Base-by-base conservation (phyloP, 2,113 vertebrate genomes). In the Pseudonaja textilis region DNA sequence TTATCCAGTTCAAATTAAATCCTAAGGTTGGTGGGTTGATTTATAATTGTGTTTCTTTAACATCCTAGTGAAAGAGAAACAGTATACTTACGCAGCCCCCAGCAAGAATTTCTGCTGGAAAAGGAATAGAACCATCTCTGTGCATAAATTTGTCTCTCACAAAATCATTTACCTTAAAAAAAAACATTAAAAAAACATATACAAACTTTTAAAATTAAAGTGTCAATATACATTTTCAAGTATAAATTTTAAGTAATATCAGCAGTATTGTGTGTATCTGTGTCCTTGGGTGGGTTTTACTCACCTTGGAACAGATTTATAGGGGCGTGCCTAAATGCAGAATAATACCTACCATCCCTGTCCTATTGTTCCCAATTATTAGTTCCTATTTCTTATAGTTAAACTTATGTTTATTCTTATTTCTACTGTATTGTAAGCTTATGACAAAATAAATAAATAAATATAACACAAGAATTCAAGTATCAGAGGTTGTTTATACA, bases 91-190 rank as follows among this genome's bases (percentile, higher is more conserved):
- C 99, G 94, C 98, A 99, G 97, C 97, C 98, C 64, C 98, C 98
- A 4, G 98, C 97, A 87, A 99, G 96, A 93, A 99, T 98, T 96
- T 99, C 98, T 90, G 97, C 97, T 55, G 96, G 93, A 59, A 99
- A 91, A 6, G 98, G 98, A 91, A 99, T 96, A 3, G 97, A 97
- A 91, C 98, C 98, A 61, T 99, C 98, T 96, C 95, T 98, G 95
- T 55, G 91, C 92, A 95, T 97, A 89, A 97, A 98, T 94, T 98
- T 99, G 97, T 98, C 99, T 96, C 98, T 97, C 95, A 99, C 98
- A 97, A 99, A 99, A 96, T 99, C 98, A 93, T 99, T 99, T 95
- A 99, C 98, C 98, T 99, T 95, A 61, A 97, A 97, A 95, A 95
- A 95, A 93, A 29, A 89, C 45, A 45, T 85, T 61, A 90, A 95